Evolutionary conservation across 2,113 vertebrate genomes (phyloP), one percentile per base, ranked within the genome.

Genomic region (Ceratotherium simum): DNA sequence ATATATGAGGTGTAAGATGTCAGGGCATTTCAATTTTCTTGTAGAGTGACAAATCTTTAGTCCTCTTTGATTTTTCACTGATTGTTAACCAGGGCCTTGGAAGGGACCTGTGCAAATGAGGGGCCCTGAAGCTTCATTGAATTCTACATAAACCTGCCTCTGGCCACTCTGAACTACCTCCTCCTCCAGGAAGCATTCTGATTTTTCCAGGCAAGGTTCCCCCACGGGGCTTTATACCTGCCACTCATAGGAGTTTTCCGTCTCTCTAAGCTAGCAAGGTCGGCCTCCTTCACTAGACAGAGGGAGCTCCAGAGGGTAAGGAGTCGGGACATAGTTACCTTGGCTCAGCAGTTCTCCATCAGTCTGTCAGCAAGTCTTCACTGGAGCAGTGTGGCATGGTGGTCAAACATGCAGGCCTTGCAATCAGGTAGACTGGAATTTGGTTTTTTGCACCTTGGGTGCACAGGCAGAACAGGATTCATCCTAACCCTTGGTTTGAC

Each of bases 21-120:
- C 0, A n/a, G 46, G 54, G 29, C 25, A 94, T 91, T 91, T 94
- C 54, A 51, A n/a, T 85, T 95, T 96, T 94, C 73, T 92, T 95
- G 7, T 46, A 80, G 29, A 93, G 78, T 85, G 60, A 85, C 46
- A 85, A 79, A 79, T 58, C 58, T 92, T 69, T 27, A 88, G 42
- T 60, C 78, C 62, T 91, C 60, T 65, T 65, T 92, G 79, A 80
- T 48, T 83, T 87, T 93, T 83, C 33, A 64, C 31, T 90, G 72
- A 76, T 76, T 27, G 79, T 76, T 96, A 87, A 90, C 36, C 51
- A 91, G 56, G 51, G 60, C n/a, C 62, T 87, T 80, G 39, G 48
- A 84, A 95, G 58, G 65, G 33, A 93, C 51, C 27, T 80, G 54
- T 81, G 76, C 31, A 93, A 96, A 96, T 36, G n/a, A 93, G 60